A percentile compares a stretch with the other conserved stretches of the same genome.
These are phyloP conservation scores for Puffinus mauretanicus DNA, from an alignment of 2,113 vertebrate genomes.

Conservation along the genomic window DNA sequence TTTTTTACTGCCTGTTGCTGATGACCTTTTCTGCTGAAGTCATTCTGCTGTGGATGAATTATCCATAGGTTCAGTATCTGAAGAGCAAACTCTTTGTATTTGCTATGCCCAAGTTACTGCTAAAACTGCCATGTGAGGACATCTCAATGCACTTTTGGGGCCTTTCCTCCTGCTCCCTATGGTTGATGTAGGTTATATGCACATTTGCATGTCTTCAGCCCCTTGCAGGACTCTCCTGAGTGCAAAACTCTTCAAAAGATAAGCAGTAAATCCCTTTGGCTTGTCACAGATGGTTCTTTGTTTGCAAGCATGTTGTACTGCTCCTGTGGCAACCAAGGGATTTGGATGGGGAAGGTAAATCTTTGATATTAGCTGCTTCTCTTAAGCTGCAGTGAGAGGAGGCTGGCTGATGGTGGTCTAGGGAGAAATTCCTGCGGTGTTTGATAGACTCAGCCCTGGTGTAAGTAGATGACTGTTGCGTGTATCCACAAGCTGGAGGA, in stretches of 20 bases:
- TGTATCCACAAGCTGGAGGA: background rate
- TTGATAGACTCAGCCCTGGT: background rate
- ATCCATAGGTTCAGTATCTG: background rate
- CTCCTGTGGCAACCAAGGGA: background rate
- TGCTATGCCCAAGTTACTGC: background rate
- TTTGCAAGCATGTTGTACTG: background rate
- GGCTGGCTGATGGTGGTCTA: background rate
- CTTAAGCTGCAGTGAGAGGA: background rate
- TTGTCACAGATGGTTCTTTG: background rate
- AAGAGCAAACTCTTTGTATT: background rate
- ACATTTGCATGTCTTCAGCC: background rate
- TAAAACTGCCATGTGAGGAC: background rate
- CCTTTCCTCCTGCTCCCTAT: background rate
- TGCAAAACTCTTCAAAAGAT: background rate
- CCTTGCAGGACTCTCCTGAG: background rate
- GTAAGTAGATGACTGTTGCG: background rate
- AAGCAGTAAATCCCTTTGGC: background rate
- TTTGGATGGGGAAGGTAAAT: background rate
- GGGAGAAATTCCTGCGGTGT: background rate
- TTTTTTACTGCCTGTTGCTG: background rate
- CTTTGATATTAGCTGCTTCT: background rate
- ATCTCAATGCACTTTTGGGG: background rate
- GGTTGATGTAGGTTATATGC: background rate
- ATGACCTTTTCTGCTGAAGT: background rate
- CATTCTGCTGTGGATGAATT: background rate